These are phyloP conservation scores for Ciona savignyi DNA, from an alignment of 23 tunicate species.

Conservation along the genomic window DNA sequence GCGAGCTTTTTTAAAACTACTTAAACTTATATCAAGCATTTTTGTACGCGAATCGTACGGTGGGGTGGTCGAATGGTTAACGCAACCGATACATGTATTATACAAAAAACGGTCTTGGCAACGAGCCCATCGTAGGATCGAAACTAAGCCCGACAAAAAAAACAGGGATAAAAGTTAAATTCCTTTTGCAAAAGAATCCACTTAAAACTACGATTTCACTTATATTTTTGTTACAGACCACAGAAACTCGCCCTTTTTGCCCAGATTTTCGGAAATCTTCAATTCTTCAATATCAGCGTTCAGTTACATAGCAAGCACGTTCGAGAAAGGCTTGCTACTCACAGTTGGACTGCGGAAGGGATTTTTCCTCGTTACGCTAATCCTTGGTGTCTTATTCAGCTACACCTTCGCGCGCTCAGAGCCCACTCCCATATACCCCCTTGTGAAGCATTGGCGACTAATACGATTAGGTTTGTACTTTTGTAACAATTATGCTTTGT, in stretches of 20 bases:
- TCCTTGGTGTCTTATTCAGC: slow-evolving; percentile 26
- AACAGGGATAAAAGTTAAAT: too few species aligned
- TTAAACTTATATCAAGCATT: too few species aligned
- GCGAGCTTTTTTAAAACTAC: too few species aligned
- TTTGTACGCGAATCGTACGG: too few species aligned
- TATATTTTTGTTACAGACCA: neutral
- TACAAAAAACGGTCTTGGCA: too few species aligned
- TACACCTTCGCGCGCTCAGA: slow-evolving; percentile 13
- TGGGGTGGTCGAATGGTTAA: too few species aligned
- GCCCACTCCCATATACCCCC: slow-evolving; percentile 35
- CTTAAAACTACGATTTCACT: too few species aligned
- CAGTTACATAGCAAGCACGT: slow-evolving; percentile 17
- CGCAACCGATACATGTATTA: too few species aligned
- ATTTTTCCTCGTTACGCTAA: slow-evolving; percentile 27
- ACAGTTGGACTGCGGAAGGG: slow-evolving; percentile 12
- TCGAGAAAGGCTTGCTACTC: slow-evolving; percentile 33
- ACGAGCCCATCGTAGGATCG: too few species aligned
- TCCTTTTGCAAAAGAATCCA: too few species aligned
- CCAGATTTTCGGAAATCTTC: slow-evolving; percentile 20
- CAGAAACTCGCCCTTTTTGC: neutral
- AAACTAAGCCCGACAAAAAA: too few species aligned
- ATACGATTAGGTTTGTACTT: slow-evolving; percentile 22
- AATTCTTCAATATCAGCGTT: slow-evolving; percentile 45
- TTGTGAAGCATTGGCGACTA: slow-evolving; percentile 16
- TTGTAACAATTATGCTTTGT: too few species aligned